Base-by-base conservation (phyloP, 64 coral and sea anemone genomes). In the Cladopsammia gracilis region DNA sequence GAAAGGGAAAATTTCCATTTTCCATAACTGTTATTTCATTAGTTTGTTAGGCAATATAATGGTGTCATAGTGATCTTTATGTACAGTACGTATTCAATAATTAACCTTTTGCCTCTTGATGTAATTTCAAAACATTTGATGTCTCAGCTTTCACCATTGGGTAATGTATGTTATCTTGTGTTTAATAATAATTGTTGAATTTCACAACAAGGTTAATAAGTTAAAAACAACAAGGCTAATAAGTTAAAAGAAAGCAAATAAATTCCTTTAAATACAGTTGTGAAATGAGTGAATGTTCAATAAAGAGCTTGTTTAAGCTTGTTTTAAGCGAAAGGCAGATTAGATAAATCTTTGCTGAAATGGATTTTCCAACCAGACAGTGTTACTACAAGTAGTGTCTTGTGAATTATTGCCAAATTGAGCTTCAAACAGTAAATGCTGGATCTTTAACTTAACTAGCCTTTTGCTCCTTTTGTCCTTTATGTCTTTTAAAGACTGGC, bases 401-500 rank as follows among this genome's bases (percentile, higher is more conserved):
- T 64, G 61, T 64, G 61, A 64, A 64, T 64, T 64, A 18, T 64
- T 64, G 61, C 42, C 64, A 73, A 93, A 93, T 22, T 93, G 58
- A 20, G 82, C 81, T 58, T 86, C 61, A 76, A 87, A 93, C 34
- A 93, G 91, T 87, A 93, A 47, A 43, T 79, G 83, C 83, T 93
- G 91, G 77, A 93, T 93, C 77, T 93, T 86, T 46, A 93, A 74
- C 22, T 87, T 93, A 42, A 87, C 73, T 62, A 78, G 85, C n/a
- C 80, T 83, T 75, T 78, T 93, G 72, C 57, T 93, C 20, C 77
- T 56, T 60, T 86, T 93, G 54, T 93, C 75, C 64, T 87, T 93
- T 7, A n/a, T n/a, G 12, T 77, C 83, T 25, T 86, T 93, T 43
- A 93, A 87, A 56, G 91, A 87, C 16, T 85, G 70, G 66, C 58